phyloP scores from a whole-genome alignment of 2,113 vertebrate species.

The Siniperca chuatsi region DNA sequence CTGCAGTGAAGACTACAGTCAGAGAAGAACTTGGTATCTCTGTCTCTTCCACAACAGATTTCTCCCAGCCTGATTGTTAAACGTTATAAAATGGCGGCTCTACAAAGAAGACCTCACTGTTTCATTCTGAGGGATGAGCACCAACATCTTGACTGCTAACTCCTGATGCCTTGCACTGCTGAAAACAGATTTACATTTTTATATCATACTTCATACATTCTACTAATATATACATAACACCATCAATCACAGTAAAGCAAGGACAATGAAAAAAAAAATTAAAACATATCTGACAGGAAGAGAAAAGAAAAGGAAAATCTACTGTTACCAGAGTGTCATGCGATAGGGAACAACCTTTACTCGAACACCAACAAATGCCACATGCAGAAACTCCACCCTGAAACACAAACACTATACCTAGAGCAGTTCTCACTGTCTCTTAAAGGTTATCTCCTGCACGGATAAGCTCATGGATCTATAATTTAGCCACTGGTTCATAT shows the following conservation, averaged over 20 bases:
- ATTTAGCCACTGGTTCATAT: not conserved
- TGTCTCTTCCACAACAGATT: slow-evolving; percentile 10
- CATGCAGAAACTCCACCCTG: slow-evolving; percentile 70
- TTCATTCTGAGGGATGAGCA: not conserved
- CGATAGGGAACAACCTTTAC: not conserved
- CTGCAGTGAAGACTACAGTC: not conserved
- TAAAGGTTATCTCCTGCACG: not conserved
- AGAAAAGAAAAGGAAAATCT: not conserved
- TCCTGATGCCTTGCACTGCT: not conserved
- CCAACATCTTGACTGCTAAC: not conserved
- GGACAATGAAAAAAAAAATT: not conserved
- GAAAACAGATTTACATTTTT: not conserved
- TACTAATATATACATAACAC: not conserved
- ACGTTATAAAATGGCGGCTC: slow-evolving; percentile 36
- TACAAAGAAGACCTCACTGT: not conserved
- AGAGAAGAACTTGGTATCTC: not conserved
- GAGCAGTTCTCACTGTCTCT: slow-evolving; percentile 7
- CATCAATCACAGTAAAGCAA: not conserved
- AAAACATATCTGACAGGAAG: not conserved
- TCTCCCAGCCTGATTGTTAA: slow-evolving; percentile 9
- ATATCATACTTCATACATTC: not conserved
- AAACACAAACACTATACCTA: slow-evolving; percentile 74
- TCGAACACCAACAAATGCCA: slow-evolving; percentile 25
- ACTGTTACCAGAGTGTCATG: not conserved
- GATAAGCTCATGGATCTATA: slow-evolving; percentile 30